phyloP scores from a whole-genome alignment of 2,888 invertebrate genomes.

The Strigamia transsilvanica region DNA sequence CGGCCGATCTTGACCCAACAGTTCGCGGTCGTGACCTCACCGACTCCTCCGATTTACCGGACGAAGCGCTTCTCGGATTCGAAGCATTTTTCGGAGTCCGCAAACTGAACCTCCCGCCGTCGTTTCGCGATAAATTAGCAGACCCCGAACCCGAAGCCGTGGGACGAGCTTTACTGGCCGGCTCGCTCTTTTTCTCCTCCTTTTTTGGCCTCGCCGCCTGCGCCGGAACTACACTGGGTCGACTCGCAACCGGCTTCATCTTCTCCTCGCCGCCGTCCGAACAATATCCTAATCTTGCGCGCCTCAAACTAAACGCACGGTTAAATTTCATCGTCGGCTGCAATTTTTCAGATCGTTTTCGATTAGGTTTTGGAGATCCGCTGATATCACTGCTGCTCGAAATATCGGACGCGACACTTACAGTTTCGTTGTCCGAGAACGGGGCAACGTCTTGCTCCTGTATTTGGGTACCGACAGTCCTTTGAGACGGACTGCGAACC shows the following conservation, averaged over 20 bases:
- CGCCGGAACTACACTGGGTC: constrained; percentile 53
- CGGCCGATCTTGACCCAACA: constrained; percentile 14
- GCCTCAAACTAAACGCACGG: constrained; percentile 74
- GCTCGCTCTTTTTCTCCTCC: constrained; percentile 36
- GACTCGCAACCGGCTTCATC: neutral
- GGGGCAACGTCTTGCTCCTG: constrained; percentile 14
- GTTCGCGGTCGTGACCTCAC: constrained; percentile 54
- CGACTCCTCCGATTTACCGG: constrained; percentile 57
- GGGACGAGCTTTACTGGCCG: constrained; percentile 26
- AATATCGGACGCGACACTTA: constrained; percentile 60
- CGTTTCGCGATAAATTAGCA: constrained; percentile 68
- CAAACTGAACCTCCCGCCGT: constrained; percentile 73
- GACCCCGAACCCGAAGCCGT: constrained; percentile 53
- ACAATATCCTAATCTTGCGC: constrained; percentile 69
- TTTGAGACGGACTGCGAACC: neutral
- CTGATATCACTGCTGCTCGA: constrained; percentile 66
- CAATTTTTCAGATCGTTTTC: constrained; percentile 62
- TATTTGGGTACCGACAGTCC: neutral
- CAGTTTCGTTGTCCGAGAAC: constrained; percentile 57
- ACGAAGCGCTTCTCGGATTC: constrained; percentile 61
- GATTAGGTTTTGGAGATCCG: constrained; percentile 60
- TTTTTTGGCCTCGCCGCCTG: constrained; percentile 57
- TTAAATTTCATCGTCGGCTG: constrained; percentile 73
- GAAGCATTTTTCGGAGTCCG: constrained; percentile 63
- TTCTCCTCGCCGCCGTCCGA: constrained; percentile 54